A percentile compares a stretch with the other conserved stretches of the same genome.
Conservation (phyloP, 2,888 invertebrate genomes). For the Nomada flava region DNA sequence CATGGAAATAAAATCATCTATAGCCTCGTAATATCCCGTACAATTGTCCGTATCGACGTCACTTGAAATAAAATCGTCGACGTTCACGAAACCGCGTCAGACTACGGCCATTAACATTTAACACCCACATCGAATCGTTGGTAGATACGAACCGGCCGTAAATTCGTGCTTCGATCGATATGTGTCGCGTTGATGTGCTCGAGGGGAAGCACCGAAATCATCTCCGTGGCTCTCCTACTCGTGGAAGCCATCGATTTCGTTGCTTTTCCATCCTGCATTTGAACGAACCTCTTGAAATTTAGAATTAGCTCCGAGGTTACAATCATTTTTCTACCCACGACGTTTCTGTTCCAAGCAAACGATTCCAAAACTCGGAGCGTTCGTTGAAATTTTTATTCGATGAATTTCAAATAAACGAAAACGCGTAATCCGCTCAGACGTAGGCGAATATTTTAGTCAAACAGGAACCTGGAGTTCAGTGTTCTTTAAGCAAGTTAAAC, state of each 20-base stretch:
- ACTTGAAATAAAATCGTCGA: constrained; percentile 19
- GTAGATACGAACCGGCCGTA: constrained; percentile 62
- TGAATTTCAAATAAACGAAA: too few species aligned
- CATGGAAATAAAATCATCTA: neutral
- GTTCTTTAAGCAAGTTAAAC: too few species aligned
- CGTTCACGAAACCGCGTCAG: constrained; percentile 30
- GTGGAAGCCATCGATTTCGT: constrained; percentile 25
- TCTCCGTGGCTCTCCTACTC: constrained; percentile 29
- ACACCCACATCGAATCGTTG: constrained; percentile 60
- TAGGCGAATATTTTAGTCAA: too few species aligned
- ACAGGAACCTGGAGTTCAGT: too few species aligned
- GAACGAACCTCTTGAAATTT: too few species aligned
- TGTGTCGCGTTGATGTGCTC: constrained; percentile 54
- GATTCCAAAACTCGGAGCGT: too few species aligned
- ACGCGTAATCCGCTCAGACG: too few species aligned
- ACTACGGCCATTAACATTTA: constrained; percentile 62
- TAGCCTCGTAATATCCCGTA: neutral
- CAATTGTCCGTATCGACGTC: neutral
- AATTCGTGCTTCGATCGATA: constrained; percentile 73
- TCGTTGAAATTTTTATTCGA: too few species aligned
- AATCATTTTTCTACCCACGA: too few species aligned
- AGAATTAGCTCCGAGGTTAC: too few species aligned
- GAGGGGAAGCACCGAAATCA: constrained; percentile 53
- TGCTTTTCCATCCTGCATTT: constrained; percentile 2
- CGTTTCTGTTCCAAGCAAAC: too few species aligned